Conservation (phyloP, 2,888 invertebrate species). For the Synergus japonicus region DNA sequence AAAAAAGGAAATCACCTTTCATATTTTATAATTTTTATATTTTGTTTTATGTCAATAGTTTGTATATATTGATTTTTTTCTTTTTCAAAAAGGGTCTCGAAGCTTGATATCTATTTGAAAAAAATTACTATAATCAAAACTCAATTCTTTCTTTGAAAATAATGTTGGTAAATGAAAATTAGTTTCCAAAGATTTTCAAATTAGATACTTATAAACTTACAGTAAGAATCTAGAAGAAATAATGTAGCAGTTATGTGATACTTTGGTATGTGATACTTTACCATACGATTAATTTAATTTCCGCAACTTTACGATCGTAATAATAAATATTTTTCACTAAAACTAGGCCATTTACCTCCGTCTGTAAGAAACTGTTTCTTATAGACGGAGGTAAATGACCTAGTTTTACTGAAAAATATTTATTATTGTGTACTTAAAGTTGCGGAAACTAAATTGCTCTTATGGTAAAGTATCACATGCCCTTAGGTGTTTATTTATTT, state of each 20-base stretch:
- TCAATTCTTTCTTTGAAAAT: background rate
- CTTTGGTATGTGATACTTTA: too few relatives aligned
- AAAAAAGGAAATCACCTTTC: conserved; percentile 39
- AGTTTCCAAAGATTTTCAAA: conserved; percentile 1
- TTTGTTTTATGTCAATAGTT: background rate
- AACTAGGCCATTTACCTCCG: too few relatives aligned
- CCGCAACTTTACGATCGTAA: too few relatives aligned
- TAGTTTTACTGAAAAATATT: too few relatives aligned
- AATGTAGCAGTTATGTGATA: background rate
- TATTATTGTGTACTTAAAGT: too few relatives aligned
- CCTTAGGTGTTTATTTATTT: background rate
- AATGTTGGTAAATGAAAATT: background rate
- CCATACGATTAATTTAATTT: too few relatives aligned
- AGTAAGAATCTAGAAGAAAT: conserved; percentile 25
- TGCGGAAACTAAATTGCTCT: too few relatives aligned
- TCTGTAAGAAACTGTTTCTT: too few relatives aligned
- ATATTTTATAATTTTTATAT: conserved; percentile 12
- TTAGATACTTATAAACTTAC: background rate
- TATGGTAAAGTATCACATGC: too few relatives aligned
- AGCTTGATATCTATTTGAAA: background rate
- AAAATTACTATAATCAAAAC: conserved; percentile 3
- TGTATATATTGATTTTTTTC: conserved; percentile 5
- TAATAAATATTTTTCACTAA: too few relatives aligned
- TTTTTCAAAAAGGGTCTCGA: background rate
- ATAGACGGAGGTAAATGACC: too few relatives aligned